phyloP scores from a whole-genome alignment of 2,797 vertebrate genomes.

The Amazona finschi region DNA sequence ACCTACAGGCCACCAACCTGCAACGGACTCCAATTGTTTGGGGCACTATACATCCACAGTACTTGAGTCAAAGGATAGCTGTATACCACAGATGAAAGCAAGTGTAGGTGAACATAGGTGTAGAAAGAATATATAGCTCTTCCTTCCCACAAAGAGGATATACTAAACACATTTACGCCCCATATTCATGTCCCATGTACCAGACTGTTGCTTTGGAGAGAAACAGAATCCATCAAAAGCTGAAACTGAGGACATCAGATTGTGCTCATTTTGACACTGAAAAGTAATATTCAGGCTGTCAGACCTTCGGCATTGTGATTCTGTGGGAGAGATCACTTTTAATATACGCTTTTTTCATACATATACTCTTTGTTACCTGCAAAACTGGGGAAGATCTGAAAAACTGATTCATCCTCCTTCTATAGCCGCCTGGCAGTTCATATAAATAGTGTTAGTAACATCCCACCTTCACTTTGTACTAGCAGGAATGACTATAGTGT shows the following conservation, averaged over 20 bases:
- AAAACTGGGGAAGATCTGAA: neutral
- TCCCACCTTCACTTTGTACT: neutral
- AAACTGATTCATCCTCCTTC: neutral
- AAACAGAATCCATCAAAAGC: neutral
- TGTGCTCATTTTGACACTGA: neutral
- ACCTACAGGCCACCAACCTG: neutral
- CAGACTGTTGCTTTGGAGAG: neutral
- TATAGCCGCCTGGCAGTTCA: neutral
- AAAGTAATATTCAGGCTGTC: neutral
- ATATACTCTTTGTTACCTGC: neutral
- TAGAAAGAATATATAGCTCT: neutral
- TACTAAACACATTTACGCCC: neutral
- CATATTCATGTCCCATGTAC: too few relatives aligned
- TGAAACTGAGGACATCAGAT: neutral
- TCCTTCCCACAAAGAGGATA: neutral
- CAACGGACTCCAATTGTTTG: neutral
- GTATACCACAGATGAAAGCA: neutral
- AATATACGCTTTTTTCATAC: neutral
- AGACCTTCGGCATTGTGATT: neutral
- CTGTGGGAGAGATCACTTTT: neutral
- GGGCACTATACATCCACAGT: neutral
- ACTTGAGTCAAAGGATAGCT: neutral
- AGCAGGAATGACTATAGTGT: neutral
- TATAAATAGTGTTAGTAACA: neutral
- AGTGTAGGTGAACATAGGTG: neutral